A percentile compares a stretch with the other conserved stretches of the same genome.
These are phyloP conservation scores for Microcebus jonahi DNA, from an alignment of 2,113 vertebrate species.

Conservation along the genomic window DNA sequence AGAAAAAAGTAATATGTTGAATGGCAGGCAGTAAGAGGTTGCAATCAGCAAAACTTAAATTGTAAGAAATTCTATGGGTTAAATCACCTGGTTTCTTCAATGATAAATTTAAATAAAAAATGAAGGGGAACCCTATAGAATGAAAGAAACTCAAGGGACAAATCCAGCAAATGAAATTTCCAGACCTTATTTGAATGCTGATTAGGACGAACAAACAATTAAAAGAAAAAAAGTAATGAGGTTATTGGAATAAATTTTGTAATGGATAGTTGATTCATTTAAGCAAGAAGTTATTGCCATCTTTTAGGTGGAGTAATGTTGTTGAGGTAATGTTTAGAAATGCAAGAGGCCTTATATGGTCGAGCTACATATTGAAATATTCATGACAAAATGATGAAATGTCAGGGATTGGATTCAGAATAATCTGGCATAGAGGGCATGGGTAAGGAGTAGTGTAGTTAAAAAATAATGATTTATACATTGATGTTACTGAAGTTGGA, in stretches of 20 bases:
- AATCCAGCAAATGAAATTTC: neutral
- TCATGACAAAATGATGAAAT: neutral
- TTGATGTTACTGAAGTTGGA: neutral
- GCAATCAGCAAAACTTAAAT: neutral
- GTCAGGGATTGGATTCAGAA: neutral
- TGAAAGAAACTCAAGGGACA: neutral
- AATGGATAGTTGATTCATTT: neutral
- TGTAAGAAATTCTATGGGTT: neutral
- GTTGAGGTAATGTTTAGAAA: neutral
- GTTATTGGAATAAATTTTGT: neutral
- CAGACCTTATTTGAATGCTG: neutral
- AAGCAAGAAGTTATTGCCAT: neutral
- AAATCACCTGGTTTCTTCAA: neutral
- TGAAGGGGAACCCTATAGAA: neutral
- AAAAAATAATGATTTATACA: neutral
- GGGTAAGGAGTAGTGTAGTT: neutral
- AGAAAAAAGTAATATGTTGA: neutral
- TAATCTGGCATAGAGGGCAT: neutral
- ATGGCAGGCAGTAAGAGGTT: neutral
- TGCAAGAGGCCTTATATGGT: neutral
- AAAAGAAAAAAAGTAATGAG: neutral
- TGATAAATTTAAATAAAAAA: neutral
- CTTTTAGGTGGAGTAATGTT: neutral
- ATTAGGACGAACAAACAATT: neutral
- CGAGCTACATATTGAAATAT: neutral